Conservation (phyloP, 2,113 vertebrate genomes). For the Euleptes europaea region DNA sequence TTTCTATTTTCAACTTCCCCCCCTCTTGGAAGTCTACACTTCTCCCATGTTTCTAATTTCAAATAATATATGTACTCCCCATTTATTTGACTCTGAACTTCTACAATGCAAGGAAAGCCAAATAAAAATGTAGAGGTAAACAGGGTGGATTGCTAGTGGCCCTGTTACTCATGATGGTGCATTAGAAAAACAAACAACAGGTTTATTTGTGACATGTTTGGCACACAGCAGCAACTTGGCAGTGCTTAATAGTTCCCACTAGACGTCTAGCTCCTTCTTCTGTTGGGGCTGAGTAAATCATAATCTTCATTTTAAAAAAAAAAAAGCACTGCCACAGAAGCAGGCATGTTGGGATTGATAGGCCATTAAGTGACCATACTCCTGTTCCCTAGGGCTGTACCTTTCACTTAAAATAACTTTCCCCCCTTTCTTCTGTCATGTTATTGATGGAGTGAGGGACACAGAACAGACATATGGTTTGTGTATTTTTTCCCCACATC, state of each 20-base stretch:
- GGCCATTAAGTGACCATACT: neutral
- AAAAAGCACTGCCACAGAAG: neutral
- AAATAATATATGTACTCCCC: too few relatives aligned
- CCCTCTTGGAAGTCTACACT: neutral
- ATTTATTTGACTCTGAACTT: neutral
- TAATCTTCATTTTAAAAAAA: neutral
- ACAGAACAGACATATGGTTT: constrained; percentile 34
- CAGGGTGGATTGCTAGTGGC: neutral
- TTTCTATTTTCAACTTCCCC: too few relatives aligned
- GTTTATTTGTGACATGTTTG: neutral
- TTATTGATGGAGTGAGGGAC: constrained; percentile 4
- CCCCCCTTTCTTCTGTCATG: neutral
- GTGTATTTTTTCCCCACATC: constrained; percentile 28
- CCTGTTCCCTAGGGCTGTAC: neutral
- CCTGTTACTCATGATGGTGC: neutral
- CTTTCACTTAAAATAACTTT: constrained; percentile 5
- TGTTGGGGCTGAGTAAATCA: neutral
- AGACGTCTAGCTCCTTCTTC: neutral
- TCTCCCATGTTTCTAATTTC: too few relatives aligned
- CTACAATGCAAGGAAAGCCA: neutral
- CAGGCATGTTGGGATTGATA: constrained; percentile 12
- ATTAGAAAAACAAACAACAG: neutral
- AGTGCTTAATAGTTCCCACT: fast-evolving
- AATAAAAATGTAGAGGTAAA: neutral
- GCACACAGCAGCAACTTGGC: neutral